phyloP scores from a whole-genome alignment of 1,140 invertebrate species.

The Pantala flavescens region DNA sequence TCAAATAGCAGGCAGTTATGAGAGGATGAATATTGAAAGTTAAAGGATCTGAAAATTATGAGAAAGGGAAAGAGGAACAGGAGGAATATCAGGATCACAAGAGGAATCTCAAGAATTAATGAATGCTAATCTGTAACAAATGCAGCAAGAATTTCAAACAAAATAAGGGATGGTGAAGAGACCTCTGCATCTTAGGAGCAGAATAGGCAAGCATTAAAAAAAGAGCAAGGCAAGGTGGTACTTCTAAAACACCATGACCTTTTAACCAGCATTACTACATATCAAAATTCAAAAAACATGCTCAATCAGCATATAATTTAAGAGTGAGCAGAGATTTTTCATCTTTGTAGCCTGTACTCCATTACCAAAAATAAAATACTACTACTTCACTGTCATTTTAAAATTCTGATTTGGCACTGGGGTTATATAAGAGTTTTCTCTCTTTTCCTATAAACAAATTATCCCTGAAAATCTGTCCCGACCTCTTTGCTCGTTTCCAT shows the following conservation, averaged over 20 bases:
- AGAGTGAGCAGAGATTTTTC: neutral
- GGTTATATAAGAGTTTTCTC: conserved; percentile 1
- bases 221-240: neutral
- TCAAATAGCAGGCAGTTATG: neutral
- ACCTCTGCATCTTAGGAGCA: neutral
- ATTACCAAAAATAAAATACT: conserved; percentile 5
- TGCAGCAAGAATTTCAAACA: neutral
- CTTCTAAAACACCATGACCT: neutral
- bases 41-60: neutral
- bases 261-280: neutral
- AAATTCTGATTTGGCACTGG: conserved; percentile 9
- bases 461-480: neutral
- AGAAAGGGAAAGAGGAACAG: neutral
- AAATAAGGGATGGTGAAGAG: neutral
- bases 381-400: neutral
- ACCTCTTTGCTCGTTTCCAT: neutral
- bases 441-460: neutral
- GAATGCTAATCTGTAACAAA: too few relatives aligned
- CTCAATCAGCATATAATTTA: neutral
- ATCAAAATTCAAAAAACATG: neutral
- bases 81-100: neutral
- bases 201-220: neutral
- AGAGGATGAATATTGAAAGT: neutral
- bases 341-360: neutral
- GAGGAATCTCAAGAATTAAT: too few relatives aligned